Conservation (phyloP, 2,888 invertebrate genomes). For the Pecten maximus region DNA sequence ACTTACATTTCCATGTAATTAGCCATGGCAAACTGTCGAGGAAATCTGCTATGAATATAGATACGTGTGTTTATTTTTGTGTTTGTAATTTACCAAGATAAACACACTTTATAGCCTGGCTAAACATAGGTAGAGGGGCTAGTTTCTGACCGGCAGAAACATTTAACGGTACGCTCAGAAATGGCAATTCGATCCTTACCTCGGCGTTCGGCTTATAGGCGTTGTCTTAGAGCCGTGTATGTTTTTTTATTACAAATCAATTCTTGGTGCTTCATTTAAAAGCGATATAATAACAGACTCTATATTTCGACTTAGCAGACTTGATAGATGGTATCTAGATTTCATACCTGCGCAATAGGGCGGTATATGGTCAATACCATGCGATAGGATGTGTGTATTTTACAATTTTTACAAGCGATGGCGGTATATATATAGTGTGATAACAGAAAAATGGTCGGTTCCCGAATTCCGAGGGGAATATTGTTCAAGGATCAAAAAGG, state of each 20-base stretch:
- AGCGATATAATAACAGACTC: background rate
- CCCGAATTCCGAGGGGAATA: background rate
- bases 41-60: background rate
- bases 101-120: background rate
- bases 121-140: background rate
- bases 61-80: background rate
- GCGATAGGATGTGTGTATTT: background rate
- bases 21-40: background rate
- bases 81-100: background rate
- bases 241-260: constrained; percentile 22
- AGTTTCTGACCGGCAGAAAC: background rate
- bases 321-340: background rate
- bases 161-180: background rate
- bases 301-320: background rate
- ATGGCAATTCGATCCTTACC: background rate
- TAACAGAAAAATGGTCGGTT: background rate
- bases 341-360: background rate
- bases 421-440: background rate
- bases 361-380: background rate
- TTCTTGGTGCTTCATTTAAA: constrained; percentile 13
- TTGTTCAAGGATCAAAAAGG: background rate
- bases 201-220: background rate
- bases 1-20: background rate
- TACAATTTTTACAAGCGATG: background rate
- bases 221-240: background rate